Evolutionary conservation across 2,113 vertebrate genomes (phyloP), one percentile per base, ranked within the genome.

Genomic region (Empidonax alnorum): DNA sequence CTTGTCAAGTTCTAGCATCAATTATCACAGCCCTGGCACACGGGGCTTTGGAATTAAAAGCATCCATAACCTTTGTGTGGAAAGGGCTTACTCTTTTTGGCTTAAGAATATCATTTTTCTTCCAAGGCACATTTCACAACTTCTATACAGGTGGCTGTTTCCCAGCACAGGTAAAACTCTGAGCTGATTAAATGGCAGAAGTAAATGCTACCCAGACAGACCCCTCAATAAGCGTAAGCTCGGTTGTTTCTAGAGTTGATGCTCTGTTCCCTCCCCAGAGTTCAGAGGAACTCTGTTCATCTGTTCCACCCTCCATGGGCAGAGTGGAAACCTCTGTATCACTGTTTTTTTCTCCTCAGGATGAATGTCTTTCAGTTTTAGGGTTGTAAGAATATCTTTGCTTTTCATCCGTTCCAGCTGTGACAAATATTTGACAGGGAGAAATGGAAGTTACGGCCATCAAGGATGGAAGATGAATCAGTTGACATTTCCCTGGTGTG

Each of bases 1-100:
- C 86, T 59, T 92, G 85, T 94, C 87, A 79, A 92, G 89, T 47
- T 76, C 14, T 13, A 67, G n/a, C 77, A 89, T 94, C 92, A 93
- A 62, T 96, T 95, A 80, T 72, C 92, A 90, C 89, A 89, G 74
- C 46, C 33, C 56, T 87, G 83, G 67, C 87, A 85, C 75, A 21
- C 1, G 13, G 63, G 74, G 55, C 71, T 94, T 77, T 80, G 89
- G 85, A 97, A 97, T 97, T 97, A 96, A 93, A 97, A 93, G 77
- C 94, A 95, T 93, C 79, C 59, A 81, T 93, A 95, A 95, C 87
- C 96, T 84, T 92, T 90, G 74, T 49, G 67, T 30, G 58, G 58
- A 91, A 91, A 89, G 67, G 50, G 80, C 66, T 97, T 37, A 33
- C 44, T 58, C 30, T 79, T 90, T 55, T 73, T 78, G 89, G 63